Percentiles rank a stretch among this genome's conserved stretches.
Evolutionary conservation across 2,888 invertebrate genomes (phyloP).

Genomic region (Augochlorella aurata): DNA sequence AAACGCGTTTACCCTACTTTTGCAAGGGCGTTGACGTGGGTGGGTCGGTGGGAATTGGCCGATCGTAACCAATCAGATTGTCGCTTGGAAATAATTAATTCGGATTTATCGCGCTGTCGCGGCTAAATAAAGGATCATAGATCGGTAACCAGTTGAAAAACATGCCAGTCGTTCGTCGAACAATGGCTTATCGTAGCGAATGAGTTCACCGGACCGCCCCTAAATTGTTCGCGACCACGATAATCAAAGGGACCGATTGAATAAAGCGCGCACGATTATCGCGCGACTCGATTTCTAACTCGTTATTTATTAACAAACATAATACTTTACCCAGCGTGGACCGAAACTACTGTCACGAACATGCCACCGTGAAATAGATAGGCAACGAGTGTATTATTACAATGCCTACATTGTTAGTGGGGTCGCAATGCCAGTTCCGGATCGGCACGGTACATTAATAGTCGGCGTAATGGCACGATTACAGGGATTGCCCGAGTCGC

Average conservation of each 20-base stretch:
- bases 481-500: constrained; percentile 19
- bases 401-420: constrained; percentile 1
- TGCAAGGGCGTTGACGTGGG: too few species aligned
- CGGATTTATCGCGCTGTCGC: neutral
- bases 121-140: constrained; percentile 1
- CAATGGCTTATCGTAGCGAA: neutral
- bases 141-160: neutral
- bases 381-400: constrained; percentile 25
- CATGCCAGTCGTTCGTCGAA: neutral
- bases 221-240: constrained; percentile 7
- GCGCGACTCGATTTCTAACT: neutral
- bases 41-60: too few species aligned
- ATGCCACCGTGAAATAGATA: neutral
- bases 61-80: too few species aligned
- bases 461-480: constrained; percentile 33
- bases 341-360: neutral
- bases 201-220: neutral
- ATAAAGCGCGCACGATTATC: constrained; percentile 11
- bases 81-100: neutral
- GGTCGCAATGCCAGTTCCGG: neutral
- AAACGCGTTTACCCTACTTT: too few species aligned
- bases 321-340: neutral
- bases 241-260: constrained; percentile 4
- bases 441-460: constrained; percentile 19
- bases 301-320: constrained; percentile 6